Conservation (phyloP, 2,888 invertebrate genomes). For the Campaea margaritaria region DNA sequence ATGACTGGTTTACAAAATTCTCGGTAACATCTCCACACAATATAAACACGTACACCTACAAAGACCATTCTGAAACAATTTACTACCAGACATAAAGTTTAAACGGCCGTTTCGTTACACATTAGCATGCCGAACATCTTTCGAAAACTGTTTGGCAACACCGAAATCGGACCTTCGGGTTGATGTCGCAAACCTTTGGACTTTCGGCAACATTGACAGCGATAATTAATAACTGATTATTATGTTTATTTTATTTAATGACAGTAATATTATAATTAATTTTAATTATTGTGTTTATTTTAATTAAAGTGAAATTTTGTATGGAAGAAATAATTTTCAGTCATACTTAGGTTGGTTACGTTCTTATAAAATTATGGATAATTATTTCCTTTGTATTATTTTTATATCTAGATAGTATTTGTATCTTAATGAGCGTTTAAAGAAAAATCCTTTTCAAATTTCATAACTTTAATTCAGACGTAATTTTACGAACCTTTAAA, state of each 20-base stretch:
- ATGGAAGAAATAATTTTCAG: too few species aligned
- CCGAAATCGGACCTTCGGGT: slow-evolving; percentile 20
- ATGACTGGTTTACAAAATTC: neutral
- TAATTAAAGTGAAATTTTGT: too few species aligned
- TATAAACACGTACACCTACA: slow-evolving; percentile 38
- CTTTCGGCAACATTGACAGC: neutral
- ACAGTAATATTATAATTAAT: neutral
- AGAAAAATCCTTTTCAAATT: too few species aligned
- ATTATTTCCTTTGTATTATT: neutral
- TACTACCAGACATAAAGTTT: slow-evolving; percentile 54
- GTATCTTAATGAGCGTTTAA: too few species aligned
- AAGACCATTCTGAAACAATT: slow-evolving; percentile 55
- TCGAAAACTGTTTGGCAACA: slow-evolving; percentile 35
- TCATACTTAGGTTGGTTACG: too few species aligned
- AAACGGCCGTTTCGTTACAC: slow-evolving; percentile 50
- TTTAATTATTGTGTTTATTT: too few species aligned
- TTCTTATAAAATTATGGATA: too few species aligned
- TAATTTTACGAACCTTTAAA: too few species aligned
- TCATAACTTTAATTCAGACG: too few species aligned
- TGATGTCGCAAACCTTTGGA: slow-evolving; percentile 16
- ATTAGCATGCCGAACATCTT: slow-evolving; percentile 37
- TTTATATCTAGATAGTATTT: too few species aligned
- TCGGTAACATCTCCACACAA: slow-evolving; percentile 9
- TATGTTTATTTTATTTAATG: too few species aligned
- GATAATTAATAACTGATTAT: neutral